A percentile compares a stretch with the other conserved stretches of the same genome.
phyloP scores from a whole-genome alignment of 2,888 invertebrate species.

The Hoplodrina ambigua region DNA sequence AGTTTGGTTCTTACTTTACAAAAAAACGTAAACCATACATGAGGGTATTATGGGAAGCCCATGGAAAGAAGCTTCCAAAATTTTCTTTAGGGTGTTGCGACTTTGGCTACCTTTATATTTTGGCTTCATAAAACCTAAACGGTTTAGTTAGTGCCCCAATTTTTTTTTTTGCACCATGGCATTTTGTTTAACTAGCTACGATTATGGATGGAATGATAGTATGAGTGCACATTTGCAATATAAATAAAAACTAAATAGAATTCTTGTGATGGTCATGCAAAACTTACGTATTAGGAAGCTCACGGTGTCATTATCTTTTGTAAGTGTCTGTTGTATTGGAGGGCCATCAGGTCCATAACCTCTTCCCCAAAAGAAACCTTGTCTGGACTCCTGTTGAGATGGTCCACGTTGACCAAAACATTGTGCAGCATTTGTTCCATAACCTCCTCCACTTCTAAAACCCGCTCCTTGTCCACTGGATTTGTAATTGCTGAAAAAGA shows the following conservation, averaged over 20 bases:
- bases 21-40: too few relatives aligned
- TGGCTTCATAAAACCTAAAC: too few relatives aligned
- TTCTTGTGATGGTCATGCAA: not conserved
- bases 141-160: too few relatives aligned
- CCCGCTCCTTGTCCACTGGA: not conserved
- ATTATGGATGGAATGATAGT: not conserved
- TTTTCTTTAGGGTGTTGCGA: too few relatives aligned
- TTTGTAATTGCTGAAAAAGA: constrained; percentile 22
- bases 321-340: constrained; percentile 40
- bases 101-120: too few relatives aligned
- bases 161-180: too few relatives aligned
- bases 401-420: constrained; percentile 10
- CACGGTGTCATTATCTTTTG: constrained; percentile 47
- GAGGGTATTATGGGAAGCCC: too few relatives aligned
- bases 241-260: constrained; percentile 1
- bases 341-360: constrained; percentile 74
- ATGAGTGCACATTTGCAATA: not conserved
- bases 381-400: constrained; percentile 23
- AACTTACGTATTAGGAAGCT: constrained; percentile 76
- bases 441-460: constrained; percentile 17
- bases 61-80: too few relatives aligned
- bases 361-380: constrained; percentile 60
- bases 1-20: too few relatives aligned
- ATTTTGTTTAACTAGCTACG: too few relatives aligned
- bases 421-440: constrained; percentile 6